Evolutionary conservation across 2,888 invertebrate genomes (phyloP).

Genomic region (Idaea biselata): DNA sequence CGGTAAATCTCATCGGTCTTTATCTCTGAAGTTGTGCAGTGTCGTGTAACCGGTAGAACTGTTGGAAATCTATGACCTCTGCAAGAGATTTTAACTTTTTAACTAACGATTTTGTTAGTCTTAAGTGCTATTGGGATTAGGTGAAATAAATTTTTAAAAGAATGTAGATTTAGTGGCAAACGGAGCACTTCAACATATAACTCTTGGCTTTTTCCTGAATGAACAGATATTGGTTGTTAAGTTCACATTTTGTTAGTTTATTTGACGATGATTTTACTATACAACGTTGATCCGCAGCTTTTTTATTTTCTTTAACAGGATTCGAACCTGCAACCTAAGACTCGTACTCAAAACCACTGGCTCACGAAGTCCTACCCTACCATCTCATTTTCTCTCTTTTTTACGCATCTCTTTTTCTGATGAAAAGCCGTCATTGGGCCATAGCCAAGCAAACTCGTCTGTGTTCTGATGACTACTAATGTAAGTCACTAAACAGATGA

Average conservation of each 20-base stretch:
- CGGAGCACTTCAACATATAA: neutral
- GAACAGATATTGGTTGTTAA: neutral
- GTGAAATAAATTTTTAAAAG: neutral
- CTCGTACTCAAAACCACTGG: neutral
- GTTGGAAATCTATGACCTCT: neutral
- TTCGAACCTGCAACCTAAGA: neutral
- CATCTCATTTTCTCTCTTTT: no score
- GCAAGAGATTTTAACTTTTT: neutral
- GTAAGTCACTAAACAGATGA: no score
- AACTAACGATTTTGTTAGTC: neutral
- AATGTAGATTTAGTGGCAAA: neutral
- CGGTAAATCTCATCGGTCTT: neutral
- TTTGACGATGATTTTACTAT: no score
- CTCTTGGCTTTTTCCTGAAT: neutral
- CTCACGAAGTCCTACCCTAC: no score
- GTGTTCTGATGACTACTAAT: no score
- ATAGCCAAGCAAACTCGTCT: no score
- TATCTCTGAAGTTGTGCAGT: neutral
- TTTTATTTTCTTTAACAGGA: neutral
- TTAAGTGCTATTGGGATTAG: constrained; percentile 3
- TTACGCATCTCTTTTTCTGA: no score
- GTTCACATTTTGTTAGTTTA: no score
- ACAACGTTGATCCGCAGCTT: no score
- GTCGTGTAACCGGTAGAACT: neutral
- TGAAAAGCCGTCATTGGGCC: no score